Conservation (phyloP, 2,797 vertebrate species). For the Dromococcyx pavoninus region DNA sequence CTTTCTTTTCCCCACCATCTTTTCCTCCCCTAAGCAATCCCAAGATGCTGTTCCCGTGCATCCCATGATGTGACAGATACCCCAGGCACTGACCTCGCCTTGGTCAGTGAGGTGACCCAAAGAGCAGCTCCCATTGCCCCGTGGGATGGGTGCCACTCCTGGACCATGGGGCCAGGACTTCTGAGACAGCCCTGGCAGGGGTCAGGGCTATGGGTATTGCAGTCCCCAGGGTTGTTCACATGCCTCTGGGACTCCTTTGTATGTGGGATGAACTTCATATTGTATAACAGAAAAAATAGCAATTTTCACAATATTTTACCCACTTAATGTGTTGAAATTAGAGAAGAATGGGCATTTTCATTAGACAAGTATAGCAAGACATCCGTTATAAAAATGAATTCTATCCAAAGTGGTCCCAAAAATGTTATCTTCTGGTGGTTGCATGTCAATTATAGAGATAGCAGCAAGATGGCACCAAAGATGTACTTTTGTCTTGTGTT, state of each 20-base stretch:
- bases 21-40: background rate
- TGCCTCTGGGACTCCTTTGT: background rate
- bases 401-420: background rate
- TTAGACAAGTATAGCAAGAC: background rate
- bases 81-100: too few relatives aligned
- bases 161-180: fast-evolving
- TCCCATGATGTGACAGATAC: background rate
- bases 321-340: background rate
- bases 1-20: background rate
- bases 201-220: fast-evolving
- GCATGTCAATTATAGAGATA: background rate
- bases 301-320: background rate
- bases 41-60: background rate
- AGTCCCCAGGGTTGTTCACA: fast-evolving
- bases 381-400: background rate
- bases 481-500: background rate
- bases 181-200: background rate
- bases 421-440: background rate
- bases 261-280: background rate
- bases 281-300: background rate
- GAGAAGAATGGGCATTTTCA: background rate
- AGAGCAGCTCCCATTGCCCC: background rate
- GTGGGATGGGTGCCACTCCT: background rate
- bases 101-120: background rate
- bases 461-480: slow-evolving; percentile 65